phyloP scores from a whole-genome alignment of 1,140 invertebrate genomes.

The Drosophila neocordata region DNA sequence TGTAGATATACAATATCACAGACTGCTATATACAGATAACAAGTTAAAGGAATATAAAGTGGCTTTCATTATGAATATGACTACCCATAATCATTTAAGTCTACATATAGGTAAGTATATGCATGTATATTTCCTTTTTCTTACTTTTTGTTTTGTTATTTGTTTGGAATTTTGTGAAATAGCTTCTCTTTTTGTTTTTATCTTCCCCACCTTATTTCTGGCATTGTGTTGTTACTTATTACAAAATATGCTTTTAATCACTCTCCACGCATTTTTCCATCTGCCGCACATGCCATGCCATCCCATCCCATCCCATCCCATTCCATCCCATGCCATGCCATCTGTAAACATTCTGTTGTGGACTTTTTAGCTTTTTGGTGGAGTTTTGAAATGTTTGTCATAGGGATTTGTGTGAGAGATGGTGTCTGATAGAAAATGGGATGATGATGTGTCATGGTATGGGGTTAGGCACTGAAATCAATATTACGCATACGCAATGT shows the following conservation, averaged over 20 bases:
- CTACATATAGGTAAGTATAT: slow-evolving; percentile 17
- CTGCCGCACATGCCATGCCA: slow-evolving; percentile 17
- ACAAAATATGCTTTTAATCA: slow-evolving; percentile 21
- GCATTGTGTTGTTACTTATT: slow-evolving; percentile 36
- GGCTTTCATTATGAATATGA: too few species aligned
- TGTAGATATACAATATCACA: too few species aligned
- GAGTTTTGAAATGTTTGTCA: slow-evolving; percentile 29
- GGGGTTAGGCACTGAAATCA: slow-evolving; percentile 23
- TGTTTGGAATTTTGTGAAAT: too few species aligned
- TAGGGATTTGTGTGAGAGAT: slow-evolving; percentile 31
- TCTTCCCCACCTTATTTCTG: slow-evolving; percentile 24
- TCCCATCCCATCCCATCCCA: neutral
- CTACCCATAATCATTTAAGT: too few species aligned
- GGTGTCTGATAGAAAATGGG: too few species aligned
- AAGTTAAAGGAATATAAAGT: too few species aligned
- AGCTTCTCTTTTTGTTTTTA: slow-evolving; percentile 1
- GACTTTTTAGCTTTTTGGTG: slow-evolving; percentile 13
- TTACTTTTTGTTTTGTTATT: too few species aligned
- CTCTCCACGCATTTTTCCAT: slow-evolving; percentile 12
- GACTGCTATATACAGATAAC: too few species aligned
- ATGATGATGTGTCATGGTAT: too few species aligned
- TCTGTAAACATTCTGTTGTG: slow-evolving; percentile 13
- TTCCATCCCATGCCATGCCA: neutral
- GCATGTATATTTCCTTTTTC: neutral
- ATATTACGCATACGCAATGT: slow-evolving; percentile 54